phyloP scores from a whole-genome alignment of 2,113 vertebrate genomes.

The Sinocyclocheilus anophthalmus region DNA sequence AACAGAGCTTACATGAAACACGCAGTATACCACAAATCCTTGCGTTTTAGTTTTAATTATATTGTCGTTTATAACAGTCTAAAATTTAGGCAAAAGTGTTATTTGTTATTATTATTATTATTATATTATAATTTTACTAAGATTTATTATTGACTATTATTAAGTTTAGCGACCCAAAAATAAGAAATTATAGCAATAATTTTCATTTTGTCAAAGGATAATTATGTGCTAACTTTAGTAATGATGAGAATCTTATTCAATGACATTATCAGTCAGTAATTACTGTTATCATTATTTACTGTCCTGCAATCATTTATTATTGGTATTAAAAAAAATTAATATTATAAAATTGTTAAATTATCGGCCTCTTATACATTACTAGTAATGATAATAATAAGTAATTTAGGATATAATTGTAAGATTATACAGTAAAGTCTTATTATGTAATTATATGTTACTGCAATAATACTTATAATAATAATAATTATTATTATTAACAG shows the following conservation, averaged over 20 bases:
- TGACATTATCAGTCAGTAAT: not conserved
- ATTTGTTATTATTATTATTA: not conserved
- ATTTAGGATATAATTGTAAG: not conserved
- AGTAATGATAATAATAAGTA: not conserved
- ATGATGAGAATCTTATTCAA: too few species aligned
- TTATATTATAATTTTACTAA: not conserved
- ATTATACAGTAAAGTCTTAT: not conserved
- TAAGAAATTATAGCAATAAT: not conserved
- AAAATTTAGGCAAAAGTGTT: not conserved
- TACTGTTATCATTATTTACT: not conserved
- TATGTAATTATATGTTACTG: not conserved
- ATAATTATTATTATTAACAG: not conserved
- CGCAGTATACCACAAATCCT: not conserved
- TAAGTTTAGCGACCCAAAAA: not conserved
- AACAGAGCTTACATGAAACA: not conserved
- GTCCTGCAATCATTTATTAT: not conserved
- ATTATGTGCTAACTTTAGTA: too few species aligned
- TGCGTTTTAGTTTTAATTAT: not conserved
- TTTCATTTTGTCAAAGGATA: not conserved
- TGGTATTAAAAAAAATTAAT: not conserved
- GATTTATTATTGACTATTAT: not conserved
- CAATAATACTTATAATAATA: not conserved
- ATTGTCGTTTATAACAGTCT: not conserved
- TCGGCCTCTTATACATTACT: too few species aligned
- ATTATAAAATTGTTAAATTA: too few species aligned